Evolutionary conservation across 2,888 invertebrate species (phyloP), one percentile per base, ranked within the genome.

Genomic region (Linyphia triangularis): DNA sequence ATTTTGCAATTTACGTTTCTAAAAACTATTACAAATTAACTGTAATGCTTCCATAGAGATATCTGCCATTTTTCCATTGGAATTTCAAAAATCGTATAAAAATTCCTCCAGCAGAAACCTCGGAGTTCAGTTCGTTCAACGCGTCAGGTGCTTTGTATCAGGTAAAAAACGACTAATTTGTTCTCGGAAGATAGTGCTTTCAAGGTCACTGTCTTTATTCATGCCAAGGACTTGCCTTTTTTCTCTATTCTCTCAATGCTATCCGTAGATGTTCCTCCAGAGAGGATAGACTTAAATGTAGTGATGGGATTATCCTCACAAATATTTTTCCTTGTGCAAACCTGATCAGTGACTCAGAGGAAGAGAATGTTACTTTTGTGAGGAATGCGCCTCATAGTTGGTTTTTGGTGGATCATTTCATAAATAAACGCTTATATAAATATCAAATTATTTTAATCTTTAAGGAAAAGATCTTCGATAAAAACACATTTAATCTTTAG

Each of bases 161-260:
- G 72, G 37, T 61, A 70, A 59, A 75, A 75, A 75, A 59, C 61
- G 33, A 24, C 40, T 43, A 9, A 16, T 81, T 81, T 79, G 19
- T 61, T 33, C 70, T 82, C 70, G 82, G 61, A 82, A 82, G 82
- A 82, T 19, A 79, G 19, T 37, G n/a, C 33, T 28, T 67, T 84
- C 57, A 84, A 84, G 84, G 84, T 84, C 75, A 43, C 33, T 19
- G 67, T 67, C n/a, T n/a, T n/a, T n/a, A 84, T 84, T 67, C 75
- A 75, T 84, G 84, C 75, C 84, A 84, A 84, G 84, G 84, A 69
- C 70, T 81, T 69, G 69, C 70, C 70, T 69, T 79, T 67, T 69
- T 30, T 33, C 57, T 16, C 16, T 3, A 43, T 43, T 43, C 13
- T 43, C 43, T 43, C 13, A 43, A 43, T 10, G 16, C 43, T 3